A percentile compares a stretch with the other conserved stretches of the same genome.
phyloP scores from a whole-genome alignment of 1,140 invertebrate genomes.

The Cyphomyrmex costatus region DNA sequence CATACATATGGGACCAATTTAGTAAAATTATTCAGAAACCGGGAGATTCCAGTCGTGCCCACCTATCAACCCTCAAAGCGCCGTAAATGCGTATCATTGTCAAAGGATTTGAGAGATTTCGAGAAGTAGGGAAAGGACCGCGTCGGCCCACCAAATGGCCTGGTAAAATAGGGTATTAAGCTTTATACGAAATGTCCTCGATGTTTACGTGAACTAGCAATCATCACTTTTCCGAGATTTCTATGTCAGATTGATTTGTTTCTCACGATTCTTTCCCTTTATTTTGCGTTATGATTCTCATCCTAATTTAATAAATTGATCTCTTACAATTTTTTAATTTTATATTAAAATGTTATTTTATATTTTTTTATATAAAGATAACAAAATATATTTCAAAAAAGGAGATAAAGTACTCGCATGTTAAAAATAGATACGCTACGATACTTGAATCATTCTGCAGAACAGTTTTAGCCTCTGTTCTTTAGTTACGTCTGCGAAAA shows the following conservation, averaged over 20 bases:
- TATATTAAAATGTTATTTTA: not conserved
- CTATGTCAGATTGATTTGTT: slow-evolving; percentile 1
- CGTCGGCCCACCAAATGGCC: slow-evolving; percentile 5
- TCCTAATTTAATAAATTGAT: not conserved
- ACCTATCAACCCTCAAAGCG: slow-evolving; percentile 69
- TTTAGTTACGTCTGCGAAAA: slow-evolving; percentile 26
- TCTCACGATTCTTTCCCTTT: not conserved
- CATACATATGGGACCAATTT: slow-evolving; percentile 86
- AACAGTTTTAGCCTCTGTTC: not conserved
- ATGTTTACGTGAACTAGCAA: slow-evolving; percentile 33
- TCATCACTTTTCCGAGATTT: not conserved
- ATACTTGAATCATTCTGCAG: slow-evolving; percentile 25
- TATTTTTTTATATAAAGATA: not conserved
- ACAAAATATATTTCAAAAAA: not conserved
- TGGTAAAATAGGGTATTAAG: slow-evolving; percentile 55
- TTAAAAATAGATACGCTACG: not conserved
- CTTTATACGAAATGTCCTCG: slow-evolving; percentile 44
- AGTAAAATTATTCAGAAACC: slow-evolving; percentile 85
- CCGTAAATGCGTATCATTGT: slow-evolving; percentile 83
- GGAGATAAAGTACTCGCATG: not conserved
- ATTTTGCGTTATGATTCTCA: not conserved
- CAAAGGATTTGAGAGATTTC: slow-evolving; percentile 83
- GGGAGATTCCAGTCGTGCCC: slow-evolving; percentile 67
- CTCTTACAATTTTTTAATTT: not conserved
- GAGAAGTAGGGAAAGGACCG: not conserved